Conservation (phyloP, 1,140 invertebrate genomes). For the Daktulosphaira vitifoliae region DNA sequence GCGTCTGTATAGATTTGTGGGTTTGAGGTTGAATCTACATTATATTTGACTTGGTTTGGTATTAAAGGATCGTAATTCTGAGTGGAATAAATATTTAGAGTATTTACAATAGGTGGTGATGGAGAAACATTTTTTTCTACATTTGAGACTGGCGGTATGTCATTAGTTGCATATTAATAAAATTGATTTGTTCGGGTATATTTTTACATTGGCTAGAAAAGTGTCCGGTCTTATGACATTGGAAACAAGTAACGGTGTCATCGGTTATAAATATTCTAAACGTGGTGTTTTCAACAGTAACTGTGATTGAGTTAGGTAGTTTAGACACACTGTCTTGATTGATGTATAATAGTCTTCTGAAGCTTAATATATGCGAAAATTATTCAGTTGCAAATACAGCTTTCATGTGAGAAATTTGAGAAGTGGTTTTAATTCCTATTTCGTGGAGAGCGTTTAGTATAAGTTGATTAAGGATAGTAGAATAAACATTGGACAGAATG, state of each 20-base stretch:
- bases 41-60: not conserved
- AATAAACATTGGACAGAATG: not conserved
- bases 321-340: not conserved
- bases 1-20: too few relatives aligned
- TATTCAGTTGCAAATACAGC: not conserved
- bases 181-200: not conserved
- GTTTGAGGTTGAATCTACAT: not conserved
- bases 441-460: not conserved
- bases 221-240: not conserved
- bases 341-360: not conserved
- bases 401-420: not conserved
- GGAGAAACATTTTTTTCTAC: not conserved
- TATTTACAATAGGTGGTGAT: not conserved
- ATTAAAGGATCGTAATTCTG: not conserved
- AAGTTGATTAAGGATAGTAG: not conserved
- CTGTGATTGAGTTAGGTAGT: not conserved
- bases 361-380: not conserved
- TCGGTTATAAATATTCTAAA: not conserved
- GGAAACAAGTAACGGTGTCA: not conserved
- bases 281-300: not conserved
- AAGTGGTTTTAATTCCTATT: not conserved
- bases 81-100: not conserved
- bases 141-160: not conserved
- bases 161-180: not conserved
- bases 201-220: not conserved